phyloP scores from a whole-genome alignment of 2,797 vertebrate genomes.

The Eutrigla gurnardus region DNA sequence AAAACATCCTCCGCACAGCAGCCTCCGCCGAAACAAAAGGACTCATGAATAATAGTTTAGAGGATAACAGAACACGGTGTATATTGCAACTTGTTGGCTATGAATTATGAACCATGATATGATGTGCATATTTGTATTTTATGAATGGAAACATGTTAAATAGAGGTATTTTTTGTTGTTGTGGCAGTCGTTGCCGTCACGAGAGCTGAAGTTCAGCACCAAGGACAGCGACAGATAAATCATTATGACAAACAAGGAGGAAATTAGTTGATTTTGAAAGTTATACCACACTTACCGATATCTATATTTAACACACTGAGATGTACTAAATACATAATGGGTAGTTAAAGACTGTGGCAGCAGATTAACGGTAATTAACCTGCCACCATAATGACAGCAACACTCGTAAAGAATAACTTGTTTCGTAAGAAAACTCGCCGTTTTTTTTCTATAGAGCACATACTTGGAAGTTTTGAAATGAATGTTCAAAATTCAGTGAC shows the following conservation, averaged over 20 bases:
- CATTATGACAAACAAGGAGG: background rate
- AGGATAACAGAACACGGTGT: constrained; percentile 23
- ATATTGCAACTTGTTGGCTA: constrained; percentile 7
- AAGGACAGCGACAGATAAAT: constrained; percentile 30
- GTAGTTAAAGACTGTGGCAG: background rate
- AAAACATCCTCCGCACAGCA: background rate
- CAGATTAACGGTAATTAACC: background rate
- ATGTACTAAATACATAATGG: background rate
- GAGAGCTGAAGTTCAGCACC: constrained; percentile 19
- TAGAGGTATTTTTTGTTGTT: background rate
- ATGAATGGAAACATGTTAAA: background rate
- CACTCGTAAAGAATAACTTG: background rate
- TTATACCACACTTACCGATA: background rate
- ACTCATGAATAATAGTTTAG: constrained; percentile 27
- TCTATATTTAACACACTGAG: background rate
- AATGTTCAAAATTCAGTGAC: constrained; percentile 2
- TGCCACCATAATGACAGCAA: background rate
- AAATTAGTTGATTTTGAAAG: background rate
- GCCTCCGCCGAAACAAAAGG: constrained; percentile 8
- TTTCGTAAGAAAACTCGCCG: background rate
- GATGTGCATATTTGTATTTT: constrained; percentile 18
- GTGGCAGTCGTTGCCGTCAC: background rate
- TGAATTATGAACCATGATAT: constrained; percentile 3
- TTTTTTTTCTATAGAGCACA: background rate
- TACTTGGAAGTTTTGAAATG: constrained; percentile 3